phyloP scores from a whole-genome alignment of 2,888 invertebrate species.

The Dynastes tityus region DNA sequence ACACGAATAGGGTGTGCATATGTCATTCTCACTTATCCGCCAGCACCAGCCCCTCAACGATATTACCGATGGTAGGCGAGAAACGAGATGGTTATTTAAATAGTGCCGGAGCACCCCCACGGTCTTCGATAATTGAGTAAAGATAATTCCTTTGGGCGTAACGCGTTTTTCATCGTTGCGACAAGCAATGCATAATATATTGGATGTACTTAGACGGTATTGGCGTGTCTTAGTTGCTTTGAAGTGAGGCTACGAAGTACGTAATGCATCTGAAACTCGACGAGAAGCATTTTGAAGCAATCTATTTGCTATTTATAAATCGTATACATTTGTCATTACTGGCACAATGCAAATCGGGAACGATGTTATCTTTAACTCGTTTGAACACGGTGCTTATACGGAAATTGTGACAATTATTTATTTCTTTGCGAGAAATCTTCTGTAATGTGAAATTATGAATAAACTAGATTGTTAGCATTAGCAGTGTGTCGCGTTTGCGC shows the following conservation, averaged over 20 bases:
- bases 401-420: too few relatives aligned
- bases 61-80: constrained; percentile 26
- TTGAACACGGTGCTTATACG: too few relatives aligned
- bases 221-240: not conserved
- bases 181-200: constrained; percentile 13
- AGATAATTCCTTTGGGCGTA: constrained; percentile 16
- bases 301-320: too few relatives aligned
- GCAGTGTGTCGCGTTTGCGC: too few relatives aligned
- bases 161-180: not conserved
- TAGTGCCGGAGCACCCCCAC: constrained; percentile 14
- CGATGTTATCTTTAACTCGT: too few relatives aligned
- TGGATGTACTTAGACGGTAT: not conserved
- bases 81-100: constrained; percentile 31
- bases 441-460: too few relatives aligned
- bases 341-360: too few relatives aligned
- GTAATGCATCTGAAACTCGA: not conserved
- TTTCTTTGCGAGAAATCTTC: too few relatives aligned
- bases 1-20: constrained; percentile 46
- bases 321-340: too few relatives aligned
- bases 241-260: constrained; percentile 7
- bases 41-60: constrained; percentile 15
- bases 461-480: too few relatives aligned
- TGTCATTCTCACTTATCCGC: constrained; percentile 40
- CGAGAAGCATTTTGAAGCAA: not conserved
- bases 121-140: constrained; percentile 31